Base-by-base conservation (phyloP, 37 sponge, comb jelly and placozoan species). In the Haliclona indistincta region DNA sequence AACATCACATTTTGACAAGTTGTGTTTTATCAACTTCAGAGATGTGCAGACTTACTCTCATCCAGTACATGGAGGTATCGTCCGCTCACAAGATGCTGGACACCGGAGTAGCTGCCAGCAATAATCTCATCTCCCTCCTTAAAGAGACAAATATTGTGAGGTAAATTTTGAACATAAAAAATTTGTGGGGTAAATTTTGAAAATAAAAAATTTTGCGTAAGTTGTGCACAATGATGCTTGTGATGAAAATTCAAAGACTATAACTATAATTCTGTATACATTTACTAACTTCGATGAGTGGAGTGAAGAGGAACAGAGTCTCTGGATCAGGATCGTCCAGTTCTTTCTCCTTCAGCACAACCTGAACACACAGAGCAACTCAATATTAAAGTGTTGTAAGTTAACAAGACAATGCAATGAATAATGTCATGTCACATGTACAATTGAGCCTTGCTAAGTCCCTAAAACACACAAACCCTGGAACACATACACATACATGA, bases 41-140 rank as follows among this genome's bases (percentile, higher is more conserved):
- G n/a, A n/a, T n/a, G n/a, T n/a, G n/a, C n/a, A n/a, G n/a, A 22
- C 41, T 32, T 13, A 25, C 56, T 30, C 20, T 42, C 26, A 11
- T 58, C 26, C 6, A 23, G 25, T n/a, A 58, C 11, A 26, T 58
- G 60, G 6, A 86, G 56, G 80, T 80, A 86, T 3, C 58, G 49
- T 4, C 56, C 54, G 33, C 80, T 86, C 2, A 32, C 38, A 20
- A 73, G 71, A 45, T 86, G 86, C 25, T 86, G 51, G 17, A 86
- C 63, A 28, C 86, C 44, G 4, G 80, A 74, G 73, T 79, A 86
- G 23, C 68, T 61, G n/a, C 39, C 80, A 66, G 64, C 72, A 0
- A 37, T 38, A 11, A 86, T 73, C 30, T 58, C 58, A 33, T 52
- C 64, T 20, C 72, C 69, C 22, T 63, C 86, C 69, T 81, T 33